Evolutionary conservation across 2,797 vertebrate genomes (phyloP), one percentile per base, ranked within the genome.

Genomic region (Eulemur mongoz): DNA sequence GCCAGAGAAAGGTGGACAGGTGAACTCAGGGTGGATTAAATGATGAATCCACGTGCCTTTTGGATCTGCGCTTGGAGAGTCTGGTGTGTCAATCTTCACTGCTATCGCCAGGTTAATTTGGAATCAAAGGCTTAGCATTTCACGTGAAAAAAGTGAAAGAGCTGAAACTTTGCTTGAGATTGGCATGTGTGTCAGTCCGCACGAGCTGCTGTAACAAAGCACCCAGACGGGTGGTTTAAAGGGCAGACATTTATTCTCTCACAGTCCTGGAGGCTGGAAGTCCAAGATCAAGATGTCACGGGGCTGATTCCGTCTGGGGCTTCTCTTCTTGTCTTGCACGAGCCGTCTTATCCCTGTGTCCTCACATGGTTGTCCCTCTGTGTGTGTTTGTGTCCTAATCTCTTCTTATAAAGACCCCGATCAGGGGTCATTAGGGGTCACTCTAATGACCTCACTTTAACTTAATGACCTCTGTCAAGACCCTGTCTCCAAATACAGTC

Each of bases 21-120:
- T 1, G 17, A 61, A 22, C 50, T 48, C 5, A 0, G 45, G 0
- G 5, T 3, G 0, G 7, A 7, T 4, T 25, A 4, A 12, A 32
- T 0, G 10, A 35, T 0, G 25, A 10, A 4, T 25, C 52, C 23
- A 1, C 0, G 9, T 30, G 38, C 25, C 3, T 45, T 61, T 10
- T 23, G 52, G 70, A 25, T 84, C 90, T 95, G 18, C 5, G 35
- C 43, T 63, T 27, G 43, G 85, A 40, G 48, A 0, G 23, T 2
- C 79, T 59, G 18, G 13, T 6, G 45, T 9, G 13, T 35, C 78
- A 1, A 0, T 22, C 70, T 70, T 79, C 13, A 9, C 25, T 25
- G 54, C 35, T 18, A 30, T 79, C 7, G 12, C 43, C 70, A 45
- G 11, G 63, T 63, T 17, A 27, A 35, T 27, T 9, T 45, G 15